A percentile compares a stretch with the other conserved stretches of the same genome.
Conservation (phyloP, 2,888 invertebrate genomes). For the Ormyrus pomaceus region DNA sequence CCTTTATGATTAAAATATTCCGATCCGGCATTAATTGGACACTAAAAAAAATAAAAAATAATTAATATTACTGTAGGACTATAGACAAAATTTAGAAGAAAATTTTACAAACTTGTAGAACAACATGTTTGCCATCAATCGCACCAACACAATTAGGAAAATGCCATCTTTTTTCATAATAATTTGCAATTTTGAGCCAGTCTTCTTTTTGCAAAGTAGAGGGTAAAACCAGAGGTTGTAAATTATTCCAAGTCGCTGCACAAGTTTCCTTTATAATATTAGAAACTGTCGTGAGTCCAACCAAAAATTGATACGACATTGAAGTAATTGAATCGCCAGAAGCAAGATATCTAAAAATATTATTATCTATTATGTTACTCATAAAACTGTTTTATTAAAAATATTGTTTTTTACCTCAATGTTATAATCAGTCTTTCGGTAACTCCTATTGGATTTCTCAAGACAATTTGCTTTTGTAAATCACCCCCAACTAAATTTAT, state of each 20-base stretch:
- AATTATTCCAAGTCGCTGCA: conserved; percentile 40
- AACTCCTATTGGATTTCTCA: conserved; percentile 15
- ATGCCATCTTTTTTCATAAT: conserved; percentile 48
- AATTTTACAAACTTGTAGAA: conserved; percentile 40
- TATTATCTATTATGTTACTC: neutral
- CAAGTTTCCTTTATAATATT: conserved; percentile 32
- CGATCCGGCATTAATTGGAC: conserved; percentile 57
- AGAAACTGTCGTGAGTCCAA: conserved; percentile 9
- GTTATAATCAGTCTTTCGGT: conserved; percentile 27
- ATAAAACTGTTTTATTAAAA: neutral
- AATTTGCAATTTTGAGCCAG: conserved; percentile 39
- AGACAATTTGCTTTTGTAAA: neutral
- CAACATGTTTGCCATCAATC: conserved; percentile 54
- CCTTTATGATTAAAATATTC: conserved; percentile 56
- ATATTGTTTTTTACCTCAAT: conserved; percentile 21
- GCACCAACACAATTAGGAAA: conserved; percentile 52
- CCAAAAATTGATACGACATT: conserved; percentile 32
- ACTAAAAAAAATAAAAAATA: conserved; percentile 40
- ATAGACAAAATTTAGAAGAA: neutral
- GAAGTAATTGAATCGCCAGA: conserved; percentile 42
- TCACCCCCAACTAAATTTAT: conserved; percentile 17
- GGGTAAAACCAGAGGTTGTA: conserved; percentile 37
- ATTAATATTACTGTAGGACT: conserved; percentile 2
- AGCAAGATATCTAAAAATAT: conserved; percentile 33
- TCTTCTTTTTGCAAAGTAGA: conserved; percentile 14